Conservation (phyloP, 2,888 invertebrate genomes). For the Acrobasis consociella region DNA sequence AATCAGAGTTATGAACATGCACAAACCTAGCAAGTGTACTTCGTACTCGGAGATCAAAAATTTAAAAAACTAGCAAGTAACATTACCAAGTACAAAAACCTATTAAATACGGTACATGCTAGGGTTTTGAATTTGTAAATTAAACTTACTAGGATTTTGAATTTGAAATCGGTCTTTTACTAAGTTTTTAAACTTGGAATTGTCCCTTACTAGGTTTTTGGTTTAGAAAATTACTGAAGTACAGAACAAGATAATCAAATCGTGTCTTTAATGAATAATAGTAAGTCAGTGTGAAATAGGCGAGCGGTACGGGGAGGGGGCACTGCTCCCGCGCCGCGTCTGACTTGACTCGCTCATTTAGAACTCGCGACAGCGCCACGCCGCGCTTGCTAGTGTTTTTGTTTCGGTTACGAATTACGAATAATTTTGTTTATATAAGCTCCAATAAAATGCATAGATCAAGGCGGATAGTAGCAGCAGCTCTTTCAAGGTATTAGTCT, state of each 20-base stretch:
- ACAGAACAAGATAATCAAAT: constrained; percentile 5
- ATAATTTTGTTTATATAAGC: no score
- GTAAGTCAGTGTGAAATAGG: constrained; percentile 1
- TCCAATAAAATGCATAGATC: no score
- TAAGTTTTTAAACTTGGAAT: constrained; percentile 11
- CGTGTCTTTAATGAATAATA: constrained; percentile 1
- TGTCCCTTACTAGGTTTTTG: constrained; percentile 8
- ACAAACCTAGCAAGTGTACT: constrained; percentile 24
- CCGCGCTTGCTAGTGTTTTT: no score
- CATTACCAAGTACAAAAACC: constrained; percentile 3
- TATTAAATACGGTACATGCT: constrained; percentile 19
- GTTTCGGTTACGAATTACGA: no score
- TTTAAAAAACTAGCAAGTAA: constrained; percentile 22
- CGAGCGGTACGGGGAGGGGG: background rate
- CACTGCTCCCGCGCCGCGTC: background rate
- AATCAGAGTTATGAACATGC: constrained; percentile 20
- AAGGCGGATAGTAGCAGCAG: no score
- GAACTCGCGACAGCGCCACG: no score
- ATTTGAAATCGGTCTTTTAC: constrained; percentile 15
- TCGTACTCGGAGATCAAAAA: constrained; percentile 20
- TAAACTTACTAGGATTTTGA: constrained; percentile 5
- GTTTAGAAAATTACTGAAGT: constrained; percentile 9
- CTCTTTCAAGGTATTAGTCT: no score
- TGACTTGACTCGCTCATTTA: no score
- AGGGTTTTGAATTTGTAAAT: constrained; percentile 19